These are phyloP conservation scores for Pogoniulus pusillus DNA, from an alignment of 2,797 vertebrate genomes.

Conservation along the genomic window DNA sequence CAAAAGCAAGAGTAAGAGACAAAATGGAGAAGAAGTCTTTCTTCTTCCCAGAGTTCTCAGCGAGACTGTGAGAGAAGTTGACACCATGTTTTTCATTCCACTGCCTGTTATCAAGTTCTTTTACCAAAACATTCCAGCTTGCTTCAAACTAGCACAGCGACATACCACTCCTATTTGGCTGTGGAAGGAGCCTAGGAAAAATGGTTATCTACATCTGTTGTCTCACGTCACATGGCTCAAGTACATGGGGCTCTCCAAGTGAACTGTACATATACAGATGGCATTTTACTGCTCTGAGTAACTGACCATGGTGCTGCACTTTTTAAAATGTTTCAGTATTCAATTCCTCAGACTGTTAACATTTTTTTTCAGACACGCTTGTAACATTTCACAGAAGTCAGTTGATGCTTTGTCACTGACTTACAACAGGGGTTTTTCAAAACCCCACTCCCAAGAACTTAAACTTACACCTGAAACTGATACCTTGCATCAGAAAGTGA, in stretches of 20 bases:
- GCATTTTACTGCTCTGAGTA: neutral
- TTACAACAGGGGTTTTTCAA: neutral
- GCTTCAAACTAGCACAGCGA: too few relatives aligned
- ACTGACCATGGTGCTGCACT: neutral
- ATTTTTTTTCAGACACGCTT: neutral
- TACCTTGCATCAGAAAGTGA: neutral
- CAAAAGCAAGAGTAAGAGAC: too few relatives aligned
- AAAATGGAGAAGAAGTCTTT: too few relatives aligned
- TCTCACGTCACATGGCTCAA: neutral
- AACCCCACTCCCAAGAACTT: neutral
- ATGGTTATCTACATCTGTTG: neutral
- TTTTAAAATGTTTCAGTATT: neutral
- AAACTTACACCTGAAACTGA: neutral
- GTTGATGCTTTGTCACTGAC: neutral
- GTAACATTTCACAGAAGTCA: neutral
- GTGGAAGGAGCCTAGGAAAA: neutral
- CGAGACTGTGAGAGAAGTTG: too few relatives aligned
- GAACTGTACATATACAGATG: neutral
- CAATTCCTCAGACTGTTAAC: neutral
- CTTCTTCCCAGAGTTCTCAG: too few relatives aligned
- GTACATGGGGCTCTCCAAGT: neutral
- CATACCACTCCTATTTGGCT: neutral
- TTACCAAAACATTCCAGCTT: too few relatives aligned
- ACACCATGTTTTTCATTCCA: too few relatives aligned
- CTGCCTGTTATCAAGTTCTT: too few relatives aligned